Evolutionary conservation across 2,888 invertebrate species (phyloP).

Genomic region (Linhomoeus sp.): DNA sequence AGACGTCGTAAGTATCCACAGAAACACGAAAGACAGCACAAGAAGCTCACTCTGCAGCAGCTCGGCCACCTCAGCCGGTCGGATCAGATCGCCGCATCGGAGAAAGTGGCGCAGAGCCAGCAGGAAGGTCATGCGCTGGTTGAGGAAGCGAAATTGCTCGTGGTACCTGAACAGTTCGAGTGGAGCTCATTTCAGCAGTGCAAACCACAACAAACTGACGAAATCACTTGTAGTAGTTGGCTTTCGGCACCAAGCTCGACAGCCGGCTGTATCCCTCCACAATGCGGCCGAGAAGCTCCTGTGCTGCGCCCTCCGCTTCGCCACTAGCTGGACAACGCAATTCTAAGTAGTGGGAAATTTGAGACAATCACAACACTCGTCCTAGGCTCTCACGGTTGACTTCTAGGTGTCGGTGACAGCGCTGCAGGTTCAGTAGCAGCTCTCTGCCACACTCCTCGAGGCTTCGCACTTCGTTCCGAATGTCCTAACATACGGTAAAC

Average conservation of each 20-base stretch:
- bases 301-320: conserved; percentile 29
- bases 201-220: neutral
- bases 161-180: conserved; percentile 41
- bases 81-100: conserved; percentile 51
- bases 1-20: too few species aligned
- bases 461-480: conserved; percentile 48
- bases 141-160: conserved; percentile 65
- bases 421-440: conserved; percentile 55
- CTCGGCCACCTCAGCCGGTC: conserved; percentile 51
- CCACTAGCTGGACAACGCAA: conserved; percentile 44
- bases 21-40: too few species aligned
- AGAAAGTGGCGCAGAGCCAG: conserved; percentile 57
- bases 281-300: conserved; percentile 43
- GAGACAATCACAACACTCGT: too few species aligned
- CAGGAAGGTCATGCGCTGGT: conserved; percentile 56
- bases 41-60: conserved; percentile 60
- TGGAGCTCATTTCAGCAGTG: neutral
- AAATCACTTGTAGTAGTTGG: conserved; percentile 3
- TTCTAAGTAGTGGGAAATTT: too few species aligned
- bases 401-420: conserved; percentile 54
- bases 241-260: neutral
- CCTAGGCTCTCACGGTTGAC: too few species aligned
- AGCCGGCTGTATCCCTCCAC: conserved; percentile 30
- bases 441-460: conserved; percentile 57
- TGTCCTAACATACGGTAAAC: conserved; percentile 29